These are phyloP conservation scores for Alentia gelatinosa DNA, from an alignment of 2,888 invertebrate genomes.

Conservation along the genomic window DNA sequence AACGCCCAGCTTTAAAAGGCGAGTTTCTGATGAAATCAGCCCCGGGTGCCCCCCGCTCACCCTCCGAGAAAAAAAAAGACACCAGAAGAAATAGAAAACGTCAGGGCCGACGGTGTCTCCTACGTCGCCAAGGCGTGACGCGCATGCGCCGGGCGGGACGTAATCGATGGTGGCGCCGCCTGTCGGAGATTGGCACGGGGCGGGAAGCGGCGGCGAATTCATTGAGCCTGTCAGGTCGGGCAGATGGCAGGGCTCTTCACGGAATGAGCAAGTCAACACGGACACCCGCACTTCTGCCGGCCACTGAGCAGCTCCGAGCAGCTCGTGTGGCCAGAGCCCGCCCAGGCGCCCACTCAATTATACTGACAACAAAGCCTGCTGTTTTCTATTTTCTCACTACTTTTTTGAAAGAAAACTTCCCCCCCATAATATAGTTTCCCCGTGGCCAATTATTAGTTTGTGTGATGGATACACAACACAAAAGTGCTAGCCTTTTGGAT, in stretches of 20 bases:
- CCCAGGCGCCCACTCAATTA: too few relatives aligned
- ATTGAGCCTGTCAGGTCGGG: not conserved
- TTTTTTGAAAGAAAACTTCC: too few relatives aligned
- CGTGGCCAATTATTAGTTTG: too few relatives aligned
- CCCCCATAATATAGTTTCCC: too few relatives aligned
- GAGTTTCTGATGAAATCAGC: not conserved
- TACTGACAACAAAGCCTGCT: too few relatives aligned
- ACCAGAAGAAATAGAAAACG: too few relatives aligned
- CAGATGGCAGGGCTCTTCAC: not conserved
- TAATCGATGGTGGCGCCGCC: not conserved
- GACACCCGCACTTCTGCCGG: not conserved
- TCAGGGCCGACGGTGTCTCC: not conserved
- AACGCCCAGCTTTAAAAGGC: too few relatives aligned
- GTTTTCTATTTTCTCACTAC: too few relatives aligned
- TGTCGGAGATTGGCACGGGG: not conserved
- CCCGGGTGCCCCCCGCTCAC: not conserved
- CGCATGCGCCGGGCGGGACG: not conserved
- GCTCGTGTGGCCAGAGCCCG: not conserved
- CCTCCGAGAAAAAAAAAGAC: too few relatives aligned
- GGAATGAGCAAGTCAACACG: not conserved
- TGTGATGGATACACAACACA: too few relatives aligned
- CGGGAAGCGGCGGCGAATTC: not conserved
- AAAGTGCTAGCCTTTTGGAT: too few relatives aligned
- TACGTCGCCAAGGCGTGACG: not conserved
- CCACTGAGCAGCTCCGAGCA: not conserved